Conservation (phyloP, 2,888 invertebrate genomes). For the Pogonocherus hispidulus region DNA sequence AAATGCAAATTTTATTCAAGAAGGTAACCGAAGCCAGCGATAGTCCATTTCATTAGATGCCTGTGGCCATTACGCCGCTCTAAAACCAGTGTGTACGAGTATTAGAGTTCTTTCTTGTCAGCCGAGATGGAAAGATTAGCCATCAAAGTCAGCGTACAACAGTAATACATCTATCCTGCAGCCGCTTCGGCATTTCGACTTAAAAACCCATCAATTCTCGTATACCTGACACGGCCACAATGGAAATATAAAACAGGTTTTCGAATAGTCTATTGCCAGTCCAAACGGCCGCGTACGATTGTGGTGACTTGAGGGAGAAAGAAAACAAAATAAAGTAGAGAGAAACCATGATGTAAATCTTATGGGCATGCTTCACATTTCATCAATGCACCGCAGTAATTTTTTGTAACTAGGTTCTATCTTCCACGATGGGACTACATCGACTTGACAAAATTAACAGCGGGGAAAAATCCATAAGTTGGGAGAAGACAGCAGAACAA, state of each 20-base stretch:
- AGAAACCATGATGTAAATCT: background rate
- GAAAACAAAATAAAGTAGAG: background rate
- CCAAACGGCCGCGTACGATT: background rate
- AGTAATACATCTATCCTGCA: constrained; percentile 24
- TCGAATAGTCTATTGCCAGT: background rate
- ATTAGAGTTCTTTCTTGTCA: constrained; percentile 32
- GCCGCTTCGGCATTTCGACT: constrained; percentile 23
- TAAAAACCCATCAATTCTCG: constrained; percentile 30
- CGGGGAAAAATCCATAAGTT: no score
- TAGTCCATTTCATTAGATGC: background rate
- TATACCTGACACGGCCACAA: constrained; percentile 22
- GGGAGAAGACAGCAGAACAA: no score
- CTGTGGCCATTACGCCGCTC: constrained; percentile 12
- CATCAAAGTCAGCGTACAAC: constrained; percentile 32
- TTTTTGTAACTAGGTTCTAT: no score
- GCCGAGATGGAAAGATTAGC: constrained; percentile 31
- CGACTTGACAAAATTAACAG: no score
- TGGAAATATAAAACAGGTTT: constrained; percentile 27
- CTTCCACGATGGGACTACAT: no score
- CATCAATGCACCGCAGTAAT: no score
- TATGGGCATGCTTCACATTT: no score
- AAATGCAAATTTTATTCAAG: constrained; percentile 19
- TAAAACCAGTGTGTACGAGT: constrained; percentile 25
- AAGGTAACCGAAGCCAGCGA: constrained; percentile 3
- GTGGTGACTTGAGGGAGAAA: background rate